Evolutionary conservation across 1,140 invertebrate species (phyloP), one percentile per base, ranked within the genome.

Genomic region (Leptoteleia sp.): DNA sequence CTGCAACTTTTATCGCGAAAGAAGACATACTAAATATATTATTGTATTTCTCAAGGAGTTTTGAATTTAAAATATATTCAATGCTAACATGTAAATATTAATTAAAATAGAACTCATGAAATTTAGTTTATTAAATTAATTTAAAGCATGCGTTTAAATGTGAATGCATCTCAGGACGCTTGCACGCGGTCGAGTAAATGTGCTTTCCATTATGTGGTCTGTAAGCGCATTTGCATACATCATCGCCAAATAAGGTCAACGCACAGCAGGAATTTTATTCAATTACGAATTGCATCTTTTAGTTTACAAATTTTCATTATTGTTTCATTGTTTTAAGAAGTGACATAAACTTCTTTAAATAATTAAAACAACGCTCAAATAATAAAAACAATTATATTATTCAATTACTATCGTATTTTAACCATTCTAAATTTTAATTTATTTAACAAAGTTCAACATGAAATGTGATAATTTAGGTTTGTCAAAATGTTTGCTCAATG

Each of bases 241-340:
- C 59, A 59, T 59, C 35, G 13, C 59, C 61, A 38, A 65, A 65
- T 75, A 65, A 62, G 50, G 61, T 50, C 61, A 59, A 50, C 43
- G 61, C 52, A 42, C 59, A 75, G 59, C 42, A 27, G 61, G 61
- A 75, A 73, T 73, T 73, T 73, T 64, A 73, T 73, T 73, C 33
- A 73, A 73, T 73, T 55, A 64, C 25, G 15, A 72, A 33, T 61
- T 29, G 48, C 35, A 22, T 19, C 57, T 31, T 43, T 61, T 4
- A 4, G 15, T 62, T 45, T 15, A 45, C 6, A 54, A 31, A 7
- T 15, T 19, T 31, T 31, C 13, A 40, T 52, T 40, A 16, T 33
- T 6, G 17, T 37, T 68, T 54, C 15, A 67, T 52, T 45, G 40
- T 71, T 62, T 40, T n/a, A n/a, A n/a, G n/a, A n/a, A n/a, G n/a